A percentile compares a stretch with the other conserved stretches of the same genome.
Conservation (phyloP, 2,113 vertebrate species). For the Hypomesus transpacificus region DNA sequence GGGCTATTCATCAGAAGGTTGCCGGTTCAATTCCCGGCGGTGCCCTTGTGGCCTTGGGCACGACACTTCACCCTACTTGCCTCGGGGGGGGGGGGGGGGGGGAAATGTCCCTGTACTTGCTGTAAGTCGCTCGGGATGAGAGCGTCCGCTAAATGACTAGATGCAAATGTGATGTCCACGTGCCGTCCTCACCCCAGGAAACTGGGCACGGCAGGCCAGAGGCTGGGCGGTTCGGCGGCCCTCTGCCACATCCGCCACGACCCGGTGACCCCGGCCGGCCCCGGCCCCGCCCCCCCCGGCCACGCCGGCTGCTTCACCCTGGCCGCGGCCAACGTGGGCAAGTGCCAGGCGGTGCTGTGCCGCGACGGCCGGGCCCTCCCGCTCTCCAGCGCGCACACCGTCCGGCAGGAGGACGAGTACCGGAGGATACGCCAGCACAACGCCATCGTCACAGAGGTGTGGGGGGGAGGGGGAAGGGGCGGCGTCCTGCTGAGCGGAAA, state of each 20-base stretch:
- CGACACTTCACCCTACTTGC: no score
- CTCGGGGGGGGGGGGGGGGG: no score
- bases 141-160: no score
- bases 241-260: conserved; percentile 95
- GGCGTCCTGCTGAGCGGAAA: no score
- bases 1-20: no score
- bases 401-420: conserved; percentile 70
- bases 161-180: no score
- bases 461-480: not conserved
- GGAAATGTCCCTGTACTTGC: no score
- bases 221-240: conserved; percentile 90
- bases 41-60: no score
- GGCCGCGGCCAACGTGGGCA: conserved; percentile 91
- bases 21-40: no score
- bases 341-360: conserved; percentile 90
- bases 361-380: conserved; percentile 86
- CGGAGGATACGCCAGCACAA: conserved; percentile 75
- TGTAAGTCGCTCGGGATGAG: no score
- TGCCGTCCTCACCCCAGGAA: conserved; percentile 70
- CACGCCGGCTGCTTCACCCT: conserved; percentile 88
- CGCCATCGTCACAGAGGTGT: conserved; percentile 94
- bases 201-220: conserved; percentile 95
- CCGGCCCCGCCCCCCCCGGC: conserved; percentile 6
- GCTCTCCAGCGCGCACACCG: conserved; percentile 81
- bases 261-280: conserved; percentile 74